A percentile compares a stretch with the other conserved stretches of the same genome.
Conservation (phyloP, 2,113 vertebrate genomes). For the Odontesthes bonariensis region DNA sequence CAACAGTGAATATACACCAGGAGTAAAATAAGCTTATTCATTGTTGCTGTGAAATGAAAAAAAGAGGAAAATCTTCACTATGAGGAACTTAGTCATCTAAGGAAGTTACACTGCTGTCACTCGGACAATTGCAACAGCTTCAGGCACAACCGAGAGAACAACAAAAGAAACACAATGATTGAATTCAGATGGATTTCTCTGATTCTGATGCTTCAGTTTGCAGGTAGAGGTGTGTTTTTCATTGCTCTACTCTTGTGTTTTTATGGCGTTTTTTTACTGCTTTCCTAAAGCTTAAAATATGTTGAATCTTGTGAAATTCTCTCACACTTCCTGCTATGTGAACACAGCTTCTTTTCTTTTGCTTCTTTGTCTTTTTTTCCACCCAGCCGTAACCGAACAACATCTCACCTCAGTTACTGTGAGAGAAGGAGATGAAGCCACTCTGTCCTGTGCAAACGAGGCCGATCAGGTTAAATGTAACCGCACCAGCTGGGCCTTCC, state of each 20-base stretch:
- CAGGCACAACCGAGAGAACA: neutral
- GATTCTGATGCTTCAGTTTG: neutral
- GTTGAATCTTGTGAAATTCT: neutral
- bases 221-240: neutral
- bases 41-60: neutral
- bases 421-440: neutral
- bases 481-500: accelerated
- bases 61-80: neutral
- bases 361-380: neutral
- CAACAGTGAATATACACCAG: too few species aligned
- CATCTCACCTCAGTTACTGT: neutral
- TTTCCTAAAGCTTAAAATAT: too few species aligned
- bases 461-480: neutral
- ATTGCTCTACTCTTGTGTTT: neutral
- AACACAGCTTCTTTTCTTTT: neutral
- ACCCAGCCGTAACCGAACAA: neutral
- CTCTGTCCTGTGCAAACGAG: neutral
- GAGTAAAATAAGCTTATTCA: too few species aligned
- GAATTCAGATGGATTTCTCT: neutral
- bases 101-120: too few species aligned
- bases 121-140: too few species aligned
- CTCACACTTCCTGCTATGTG: neutral
- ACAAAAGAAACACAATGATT: neutral
- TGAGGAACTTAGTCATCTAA: neutral
- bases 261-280: neutral